Percentiles rank a stretch among this genome's conserved stretches.
These are phyloP conservation scores for Lobophora halterata DNA, from an alignment of 2,888 invertebrate species.

Conservation along the genomic window DNA sequence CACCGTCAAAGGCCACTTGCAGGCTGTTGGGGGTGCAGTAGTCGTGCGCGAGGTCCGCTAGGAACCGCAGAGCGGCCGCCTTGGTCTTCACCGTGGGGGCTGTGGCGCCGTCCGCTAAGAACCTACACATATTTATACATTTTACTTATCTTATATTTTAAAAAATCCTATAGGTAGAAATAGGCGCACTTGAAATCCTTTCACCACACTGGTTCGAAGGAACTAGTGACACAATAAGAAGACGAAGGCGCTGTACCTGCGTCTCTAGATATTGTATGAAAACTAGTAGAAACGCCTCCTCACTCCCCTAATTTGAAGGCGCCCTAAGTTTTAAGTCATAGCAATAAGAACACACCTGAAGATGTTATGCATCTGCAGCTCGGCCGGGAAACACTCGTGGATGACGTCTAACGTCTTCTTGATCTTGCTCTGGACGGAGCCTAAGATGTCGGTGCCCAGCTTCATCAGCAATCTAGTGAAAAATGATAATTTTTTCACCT, in stretches of 20 bases:
- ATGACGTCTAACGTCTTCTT: conserved; percentile 91
- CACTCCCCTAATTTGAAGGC: too few relatives aligned
- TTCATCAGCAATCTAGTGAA: conserved; percentile 86
- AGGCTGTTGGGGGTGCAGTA: conserved; percentile 79
- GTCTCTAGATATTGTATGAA: too few relatives aligned
- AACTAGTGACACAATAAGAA: too few relatives aligned
- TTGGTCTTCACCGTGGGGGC: conserved; percentile 93
- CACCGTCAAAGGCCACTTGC: conserved; percentile 67
- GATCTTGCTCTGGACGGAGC: conserved; percentile 95
- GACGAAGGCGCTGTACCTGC: too few relatives aligned
- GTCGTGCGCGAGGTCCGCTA: conserved; percentile 84
- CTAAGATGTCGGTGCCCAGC: conserved; percentile 93
- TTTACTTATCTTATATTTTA: too few relatives aligned
- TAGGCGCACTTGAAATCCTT: too few relatives aligned
- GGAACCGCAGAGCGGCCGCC: conserved; percentile 87
- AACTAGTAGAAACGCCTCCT: too few relatives aligned
- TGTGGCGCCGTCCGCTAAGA: conserved; percentile 95
- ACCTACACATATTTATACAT: conserved; percentile 63
- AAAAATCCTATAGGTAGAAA: too few relatives aligned
- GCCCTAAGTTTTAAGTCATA: too few relatives aligned
- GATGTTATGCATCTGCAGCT: conserved; percentile 84
- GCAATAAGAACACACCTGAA: conserved; percentile 73
- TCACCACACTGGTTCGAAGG: too few relatives aligned
- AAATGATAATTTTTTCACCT: conserved; percentile 7
- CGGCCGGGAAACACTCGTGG: conserved; percentile 84